Conservation (phyloP, 2,797 vertebrate species). For the Pangasius krempfi region DNA sequence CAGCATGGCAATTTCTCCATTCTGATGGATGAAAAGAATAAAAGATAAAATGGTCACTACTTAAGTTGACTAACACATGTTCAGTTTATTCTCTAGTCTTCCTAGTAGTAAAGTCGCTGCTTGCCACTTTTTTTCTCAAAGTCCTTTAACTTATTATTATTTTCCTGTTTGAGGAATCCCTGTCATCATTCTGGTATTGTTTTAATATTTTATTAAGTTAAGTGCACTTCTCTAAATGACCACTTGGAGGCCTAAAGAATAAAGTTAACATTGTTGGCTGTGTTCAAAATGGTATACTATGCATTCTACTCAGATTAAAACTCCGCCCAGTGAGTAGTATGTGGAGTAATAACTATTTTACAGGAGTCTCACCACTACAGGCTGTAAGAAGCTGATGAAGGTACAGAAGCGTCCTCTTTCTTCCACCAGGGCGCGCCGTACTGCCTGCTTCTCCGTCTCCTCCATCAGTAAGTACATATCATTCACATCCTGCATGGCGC, state of each 20-base stretch:
- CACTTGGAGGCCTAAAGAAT: not conserved
- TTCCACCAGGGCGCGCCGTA: slow-evolving; percentile 91
- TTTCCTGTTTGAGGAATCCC: not conserved
- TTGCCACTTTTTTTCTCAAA: not conserved
- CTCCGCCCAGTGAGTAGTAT: not conserved
- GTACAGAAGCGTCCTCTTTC: slow-evolving; percentile 94
- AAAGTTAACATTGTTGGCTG: not conserved
- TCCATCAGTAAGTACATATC: slow-evolving; percentile 97
- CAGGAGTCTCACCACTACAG: slow-evolving; percentile 85
- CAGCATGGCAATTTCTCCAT: slow-evolving; percentile 95
- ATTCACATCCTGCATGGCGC: slow-evolving; percentile 92
- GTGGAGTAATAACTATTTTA: not conserved
- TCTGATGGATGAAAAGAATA: slow-evolving; percentile 69
- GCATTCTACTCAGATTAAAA: not conserved
- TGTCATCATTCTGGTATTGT: not conserved
- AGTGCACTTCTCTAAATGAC: not conserved
- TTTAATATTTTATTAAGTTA: not conserved
- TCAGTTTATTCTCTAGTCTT: not conserved
- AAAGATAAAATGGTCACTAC: not conserved
- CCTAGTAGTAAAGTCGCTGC: not conserved
- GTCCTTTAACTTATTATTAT: not conserved
- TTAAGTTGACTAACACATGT: not conserved
- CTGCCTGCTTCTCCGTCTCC: slow-evolving; percentile 96
- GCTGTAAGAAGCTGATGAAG: slow-evolving; percentile 92
- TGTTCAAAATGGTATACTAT: not conserved